Evolutionary conservation across 2,888 invertebrate genomes (phyloP).

Genomic region (Bombylius major): DNA sequence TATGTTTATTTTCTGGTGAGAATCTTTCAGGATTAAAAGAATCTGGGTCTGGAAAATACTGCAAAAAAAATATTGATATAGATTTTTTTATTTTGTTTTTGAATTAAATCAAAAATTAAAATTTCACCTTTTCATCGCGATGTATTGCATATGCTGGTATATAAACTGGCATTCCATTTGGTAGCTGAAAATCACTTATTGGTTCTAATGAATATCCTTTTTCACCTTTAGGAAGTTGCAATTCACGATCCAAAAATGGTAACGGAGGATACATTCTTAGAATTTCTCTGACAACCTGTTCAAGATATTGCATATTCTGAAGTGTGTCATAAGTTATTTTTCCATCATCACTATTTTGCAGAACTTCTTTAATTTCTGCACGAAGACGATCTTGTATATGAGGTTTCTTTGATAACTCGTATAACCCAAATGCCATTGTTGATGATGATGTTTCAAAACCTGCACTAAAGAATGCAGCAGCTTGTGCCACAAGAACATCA

Average conservation of each 20-base stretch:
- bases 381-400: conserved; percentile 25
- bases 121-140: conserved; percentile 28
- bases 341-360: conserved; percentile 13
- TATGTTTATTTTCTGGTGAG: conserved; percentile 26
- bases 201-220: conserved; percentile 26
- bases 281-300: conserved; percentile 25
- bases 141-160: conserved; percentile 31
- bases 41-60: conserved; percentile 28
- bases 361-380: conserved; percentile 24
- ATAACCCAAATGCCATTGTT: conserved; percentile 24
- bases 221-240: conserved; percentile 19
- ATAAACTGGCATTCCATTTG: conserved; percentile 29
- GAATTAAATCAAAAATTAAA: no score
- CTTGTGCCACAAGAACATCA: conserved; percentile 13
- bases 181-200: conserved; percentile 20
- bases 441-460: conserved; percentile 18
- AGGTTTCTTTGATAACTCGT: conserved; percentile 23
- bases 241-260: conserved; percentile 33
- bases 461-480: conserved; percentile 14
- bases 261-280: conserved; percentile 33
- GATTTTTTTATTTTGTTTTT: no score
- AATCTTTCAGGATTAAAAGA: conserved; percentile 35
- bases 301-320: conserved; percentile 26
- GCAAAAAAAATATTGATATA: neutral
- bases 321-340: conserved; percentile 25